A percentile compares a stretch with the other conserved stretches of the same genome.
phyloP scores from a whole-genome alignment of 2,797 vertebrate genomes.

The Pipistrellus pipistrellus region DNA sequence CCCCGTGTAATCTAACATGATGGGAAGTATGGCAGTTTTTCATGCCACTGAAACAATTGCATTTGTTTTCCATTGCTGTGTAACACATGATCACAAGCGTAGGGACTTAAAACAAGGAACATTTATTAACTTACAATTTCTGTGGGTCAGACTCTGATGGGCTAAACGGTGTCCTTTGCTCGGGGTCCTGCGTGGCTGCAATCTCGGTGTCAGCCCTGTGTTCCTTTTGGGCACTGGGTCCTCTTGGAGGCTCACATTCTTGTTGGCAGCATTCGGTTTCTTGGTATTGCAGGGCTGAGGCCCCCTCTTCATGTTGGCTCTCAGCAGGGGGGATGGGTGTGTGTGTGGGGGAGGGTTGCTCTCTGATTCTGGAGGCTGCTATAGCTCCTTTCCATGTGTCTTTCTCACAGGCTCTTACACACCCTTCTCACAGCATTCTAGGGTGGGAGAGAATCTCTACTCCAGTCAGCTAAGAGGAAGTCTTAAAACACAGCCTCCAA shows the following conservation, averaged over 20 bases:
- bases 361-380: not conserved
- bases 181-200: not conserved
- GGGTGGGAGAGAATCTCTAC: not conserved
- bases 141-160: not conserved
- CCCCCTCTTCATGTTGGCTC: not conserved
- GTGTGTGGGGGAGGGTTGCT: not conserved
- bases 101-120: not conserved
- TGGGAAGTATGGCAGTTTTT: slow-evolving; percentile 8
- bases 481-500: not conserved
- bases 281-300: not conserved
- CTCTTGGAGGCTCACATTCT: not conserved
- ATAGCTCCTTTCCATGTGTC: not conserved
- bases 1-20: slow-evolving; percentile 1
- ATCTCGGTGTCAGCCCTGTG: not conserved
- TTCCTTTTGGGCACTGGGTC: not conserved
- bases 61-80: not conserved
- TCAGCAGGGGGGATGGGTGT: not conserved
- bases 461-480: not conserved
- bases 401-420: not conserved
- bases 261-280: not conserved
- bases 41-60: slow-evolving; percentile 27
- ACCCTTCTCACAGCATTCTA: not conserved
- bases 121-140: slow-evolving; percentile 14
- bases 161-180: not conserved
- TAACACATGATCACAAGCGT: not conserved